Conservation (phyloP, 2,888 invertebrate genomes). For the Cremastinae sp. region DNA sequence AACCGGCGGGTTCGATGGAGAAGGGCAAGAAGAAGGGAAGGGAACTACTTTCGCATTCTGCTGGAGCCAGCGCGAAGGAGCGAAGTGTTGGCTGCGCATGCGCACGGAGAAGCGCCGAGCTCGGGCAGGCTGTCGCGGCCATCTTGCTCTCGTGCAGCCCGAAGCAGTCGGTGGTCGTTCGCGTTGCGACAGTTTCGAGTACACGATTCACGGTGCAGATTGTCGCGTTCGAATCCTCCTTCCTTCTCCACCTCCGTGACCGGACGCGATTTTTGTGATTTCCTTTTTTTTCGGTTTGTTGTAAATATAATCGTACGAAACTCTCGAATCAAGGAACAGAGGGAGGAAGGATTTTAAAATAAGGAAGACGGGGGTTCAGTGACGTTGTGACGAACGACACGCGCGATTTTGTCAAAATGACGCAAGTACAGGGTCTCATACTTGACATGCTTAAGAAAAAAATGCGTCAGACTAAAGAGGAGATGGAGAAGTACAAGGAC, state of each 20-base stretch:
- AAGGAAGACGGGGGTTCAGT: constrained; percentile 20
- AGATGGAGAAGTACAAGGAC: constrained; percentile 99
- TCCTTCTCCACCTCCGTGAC: constrained; percentile 18
- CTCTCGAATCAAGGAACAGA: constrained; percentile 1
- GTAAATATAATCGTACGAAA: constrained; percentile 14
- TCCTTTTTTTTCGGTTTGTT: constrained; percentile 10
- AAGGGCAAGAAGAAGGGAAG: constrained; percentile 44
- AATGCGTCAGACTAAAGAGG: constrained; percentile 99
- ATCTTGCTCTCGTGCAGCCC: constrained; percentile 71
- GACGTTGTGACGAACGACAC: constrained; percentile 28
- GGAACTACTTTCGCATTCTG: constrained; percentile 61
- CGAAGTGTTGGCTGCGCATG: constrained; percentile 24
- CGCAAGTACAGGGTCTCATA: constrained; percentile 95
- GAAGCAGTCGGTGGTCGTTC: constrained; percentile 76
- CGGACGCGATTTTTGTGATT: constrained; percentile 28
- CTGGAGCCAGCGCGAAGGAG: constrained; percentile 27
- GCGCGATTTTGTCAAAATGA: constrained; percentile 83
- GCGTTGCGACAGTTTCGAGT: constrained; percentile 70
- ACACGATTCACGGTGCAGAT: constrained; percentile 63
- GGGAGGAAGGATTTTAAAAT: constrained; percentile 13
- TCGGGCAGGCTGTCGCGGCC: constrained; percentile 66
- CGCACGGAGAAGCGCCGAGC: constrained; percentile 70
- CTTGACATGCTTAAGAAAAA: constrained; percentile 99
- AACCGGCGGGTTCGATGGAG: constrained; percentile 23
- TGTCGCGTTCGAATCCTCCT: constrained; percentile 58